Percentiles rank a stretch among this genome's conserved stretches.
phyloP scores from a whole-genome alignment of 2,113 vertebrate species.

The Peromyscus maniculatus region DNA sequence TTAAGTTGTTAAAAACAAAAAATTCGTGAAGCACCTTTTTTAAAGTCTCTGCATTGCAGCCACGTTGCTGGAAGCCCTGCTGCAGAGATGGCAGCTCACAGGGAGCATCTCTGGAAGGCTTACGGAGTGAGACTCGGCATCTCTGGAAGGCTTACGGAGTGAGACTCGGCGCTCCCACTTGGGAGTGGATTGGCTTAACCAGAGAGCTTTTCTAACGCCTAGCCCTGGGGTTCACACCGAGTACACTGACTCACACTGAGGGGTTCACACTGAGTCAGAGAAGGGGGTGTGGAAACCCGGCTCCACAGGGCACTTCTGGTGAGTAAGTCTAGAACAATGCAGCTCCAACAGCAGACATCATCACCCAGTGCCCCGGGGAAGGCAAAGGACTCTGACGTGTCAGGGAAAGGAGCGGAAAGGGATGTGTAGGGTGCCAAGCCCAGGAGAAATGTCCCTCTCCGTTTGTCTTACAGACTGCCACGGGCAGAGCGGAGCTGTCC shows the following conservation, averaged over 20 bases:
- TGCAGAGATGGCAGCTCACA: background rate
- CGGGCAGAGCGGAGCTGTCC: conserved; percentile 55
- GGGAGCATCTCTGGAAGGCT: background rate
- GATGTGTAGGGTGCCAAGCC: conserved; percentile 11
- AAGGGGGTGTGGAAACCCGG: conserved; percentile 41
- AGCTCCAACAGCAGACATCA: background rate
- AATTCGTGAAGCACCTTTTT: background rate
- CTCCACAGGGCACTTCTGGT: conserved; percentile 35
- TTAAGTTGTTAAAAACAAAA: conserved; percentile 43
- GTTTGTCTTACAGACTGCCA: background rate
- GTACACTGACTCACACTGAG: background rate
- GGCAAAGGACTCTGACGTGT: background rate
- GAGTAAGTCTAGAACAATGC: conserved; percentile 14
- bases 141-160: background rate
- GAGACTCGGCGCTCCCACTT: conserved; percentile 47
- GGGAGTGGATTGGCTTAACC: background rate
- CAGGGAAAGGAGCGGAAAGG: background rate
- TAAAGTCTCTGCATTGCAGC: background rate
- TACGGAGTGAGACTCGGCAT: background rate
- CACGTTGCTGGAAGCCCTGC: conserved; percentile 14
- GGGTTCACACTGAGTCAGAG: background rate
- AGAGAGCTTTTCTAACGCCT: conserved; percentile 43
- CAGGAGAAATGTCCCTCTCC: conserved; percentile 54
- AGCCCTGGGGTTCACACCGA: background rate
- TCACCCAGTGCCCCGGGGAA: background rate